Percentiles rank a stretch among this genome's conserved stretches.
phyloP scores from a whole-genome alignment of 1,140 invertebrate genomes.

The Apis cerana region DNA sequence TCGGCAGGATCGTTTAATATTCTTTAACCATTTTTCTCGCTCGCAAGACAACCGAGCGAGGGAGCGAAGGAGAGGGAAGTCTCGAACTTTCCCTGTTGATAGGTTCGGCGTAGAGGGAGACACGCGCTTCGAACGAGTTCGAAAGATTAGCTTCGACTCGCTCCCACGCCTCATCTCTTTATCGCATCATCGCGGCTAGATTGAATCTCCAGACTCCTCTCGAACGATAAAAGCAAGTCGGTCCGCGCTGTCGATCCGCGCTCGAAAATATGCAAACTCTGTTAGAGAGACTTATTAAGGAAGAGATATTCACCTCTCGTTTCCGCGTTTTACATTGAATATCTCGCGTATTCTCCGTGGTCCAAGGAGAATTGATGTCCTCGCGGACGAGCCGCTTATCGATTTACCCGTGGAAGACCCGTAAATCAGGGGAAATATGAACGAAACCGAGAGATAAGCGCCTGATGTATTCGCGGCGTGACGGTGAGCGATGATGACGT shows the following conservation, averaged over 20 bases:
- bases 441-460: slow-evolving; percentile 13
- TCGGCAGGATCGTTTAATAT: slow-evolving; percentile 49
- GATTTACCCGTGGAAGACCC: slow-evolving; percentile 11
- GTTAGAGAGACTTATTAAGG: slow-evolving; percentile 49
- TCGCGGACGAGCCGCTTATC: slow-evolving; percentile 24
- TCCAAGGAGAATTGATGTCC: slow-evolving; percentile 8
- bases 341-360: background rate
- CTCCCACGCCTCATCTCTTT: slow-evolving; percentile 74
- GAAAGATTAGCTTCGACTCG: slow-evolving; percentile 63
- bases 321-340: slow-evolving; percentile 52
- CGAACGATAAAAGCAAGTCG: slow-evolving; percentile 55
- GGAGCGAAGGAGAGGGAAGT: slow-evolving; percentile 17
- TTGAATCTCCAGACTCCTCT: slow-evolving; percentile 62
- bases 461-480: slow-evolving; percentile 7
- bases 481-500: slow-evolving; percentile 28
- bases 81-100: slow-evolving; percentile 17
- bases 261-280: slow-evolving; percentile 50
- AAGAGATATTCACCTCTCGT: slow-evolving; percentile 47
- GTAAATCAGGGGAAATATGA: slow-evolving; percentile 37
- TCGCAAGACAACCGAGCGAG: background rate
- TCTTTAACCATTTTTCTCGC: slow-evolving; percentile 36
- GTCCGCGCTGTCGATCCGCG: slow-evolving; percentile 42
- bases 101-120: slow-evolving; percentile 46
- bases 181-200: slow-evolving; percentile 69
- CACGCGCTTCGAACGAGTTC: slow-evolving; percentile 61